Evolutionary conservation across 2,797 vertebrate species (phyloP).

Genomic region (Petrocephalus schoutedeni): DNA sequence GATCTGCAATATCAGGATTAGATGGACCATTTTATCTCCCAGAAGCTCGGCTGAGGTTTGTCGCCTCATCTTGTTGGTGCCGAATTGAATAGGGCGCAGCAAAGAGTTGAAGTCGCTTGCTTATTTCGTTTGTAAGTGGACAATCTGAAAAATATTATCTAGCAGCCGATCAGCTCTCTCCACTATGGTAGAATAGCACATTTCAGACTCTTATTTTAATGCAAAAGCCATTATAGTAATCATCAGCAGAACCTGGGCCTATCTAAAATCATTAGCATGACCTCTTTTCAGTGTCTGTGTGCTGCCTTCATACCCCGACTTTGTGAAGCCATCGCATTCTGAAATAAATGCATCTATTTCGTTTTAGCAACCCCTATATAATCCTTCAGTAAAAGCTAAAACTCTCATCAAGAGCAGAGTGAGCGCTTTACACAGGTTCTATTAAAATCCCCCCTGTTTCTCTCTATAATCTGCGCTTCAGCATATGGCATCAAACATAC

Average conservation of each 20-base stretch:
- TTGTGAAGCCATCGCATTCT: background rate
- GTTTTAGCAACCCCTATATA: background rate
- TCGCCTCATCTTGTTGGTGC: background rate
- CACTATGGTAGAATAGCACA: background rate
- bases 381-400: background rate
- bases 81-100: background rate
- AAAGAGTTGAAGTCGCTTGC: background rate
- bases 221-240: background rate
- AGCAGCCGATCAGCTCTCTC: background rate
- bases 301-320: background rate
- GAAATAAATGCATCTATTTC: background rate
- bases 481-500: background rate
- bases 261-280: background rate
- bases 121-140: background rate
- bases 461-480: background rate
- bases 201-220: background rate
- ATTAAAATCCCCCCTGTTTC: background rate
- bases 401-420: background rate
- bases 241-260: background rate
- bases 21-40: conserved; percentile 14
- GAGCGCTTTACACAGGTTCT: background rate
- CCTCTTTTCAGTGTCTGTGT: background rate
- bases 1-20: conserved; percentile 18
- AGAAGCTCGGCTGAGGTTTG: background rate
- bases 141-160: background rate